A percentile compares a stretch with the other conserved stretches of the same genome.
Evolutionary conservation across 1,140 invertebrate genomes (phyloP).

Genomic region (Bombyx mandarina): DNA sequence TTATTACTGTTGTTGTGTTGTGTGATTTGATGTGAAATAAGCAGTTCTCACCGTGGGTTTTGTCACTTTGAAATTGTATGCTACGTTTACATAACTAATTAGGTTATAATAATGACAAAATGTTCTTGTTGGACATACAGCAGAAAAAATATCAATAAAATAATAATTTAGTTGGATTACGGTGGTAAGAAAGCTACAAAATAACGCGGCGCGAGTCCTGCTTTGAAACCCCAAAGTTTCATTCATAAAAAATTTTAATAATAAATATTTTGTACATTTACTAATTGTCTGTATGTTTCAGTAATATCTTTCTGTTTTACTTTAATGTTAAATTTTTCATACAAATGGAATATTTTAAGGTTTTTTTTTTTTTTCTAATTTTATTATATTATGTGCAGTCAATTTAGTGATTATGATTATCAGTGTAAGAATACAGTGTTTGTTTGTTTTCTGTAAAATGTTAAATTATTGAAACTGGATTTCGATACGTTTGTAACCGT

Average conservation of each 20-base stretch:
- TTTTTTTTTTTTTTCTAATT: constrained; percentile 1
- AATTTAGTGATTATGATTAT: constrained; percentile 22
- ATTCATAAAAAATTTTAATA: neutral
- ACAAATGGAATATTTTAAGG: neutral
- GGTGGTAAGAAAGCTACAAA: constrained; percentile 9
- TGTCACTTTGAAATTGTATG: constrained; percentile 13
- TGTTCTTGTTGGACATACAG: no score
- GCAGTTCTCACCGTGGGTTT: constrained; percentile 17
- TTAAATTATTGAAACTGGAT: constrained; percentile 39
- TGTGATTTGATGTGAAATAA: constrained; percentile 48
- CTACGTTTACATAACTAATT: no score
- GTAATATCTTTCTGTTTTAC: no score
- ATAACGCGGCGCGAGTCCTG: constrained; percentile 6
- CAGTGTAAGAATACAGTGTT: constrained; percentile 53
- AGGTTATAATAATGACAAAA: no score
- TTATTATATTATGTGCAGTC: constrained; percentile 8
- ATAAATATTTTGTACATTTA: neutral
- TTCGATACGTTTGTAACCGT: neutral
- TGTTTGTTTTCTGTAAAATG: constrained; percentile 51
- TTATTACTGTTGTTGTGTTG: constrained; percentile 35
- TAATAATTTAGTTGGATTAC: constrained; percentile 13
- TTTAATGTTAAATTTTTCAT: no score
- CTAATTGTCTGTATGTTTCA: neutral
- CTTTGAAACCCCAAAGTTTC: constrained; percentile 3
- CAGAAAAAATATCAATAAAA: constrained; percentile 1